Base-by-base conservation (phyloP, 2,797 vertebrate genomes). In the Gymnothorax reevesii region DNA sequence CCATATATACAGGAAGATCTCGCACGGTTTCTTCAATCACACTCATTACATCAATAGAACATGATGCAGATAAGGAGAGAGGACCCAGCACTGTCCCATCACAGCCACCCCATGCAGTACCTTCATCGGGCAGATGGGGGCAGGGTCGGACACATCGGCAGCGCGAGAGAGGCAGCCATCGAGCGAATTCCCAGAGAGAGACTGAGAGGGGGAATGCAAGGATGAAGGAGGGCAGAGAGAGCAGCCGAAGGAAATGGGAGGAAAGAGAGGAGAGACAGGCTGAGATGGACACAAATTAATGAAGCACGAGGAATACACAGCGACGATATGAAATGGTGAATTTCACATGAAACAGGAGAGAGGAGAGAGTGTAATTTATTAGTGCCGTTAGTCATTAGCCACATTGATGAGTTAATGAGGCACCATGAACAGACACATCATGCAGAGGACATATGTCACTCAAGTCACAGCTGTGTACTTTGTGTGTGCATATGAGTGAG, bases 131-230 rank as follows among this genome's bases (percentile, higher is more conserved):
- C 90, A 93, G 94, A 93, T 94, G 91, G 93, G 3, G 89, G 88
- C 25, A 87, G 89, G 86, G 57, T 91, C 90, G 87, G 84, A 7
- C 0, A 4, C 42, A 15, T 69, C 49, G 91, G 94, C 92, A 90
- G 92, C 75, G 89, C 91, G 93, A 94, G 94, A 93, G 90, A 92
- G 89, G 93, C 90, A 95, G 93, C 92, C 90, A 91, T 95, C 93
- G 88, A 93, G 88, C 89, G 92, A 93, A 92, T 91, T 89, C 90
- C 91, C 95, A 92, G 95, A 92, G 85, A 94, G 91, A 80, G 92
- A 96, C 96, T 96, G 92, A 85, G 93, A 66, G 20, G 5, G 88
- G 91, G 87, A 89, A 88, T 9, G 17, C 75, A 86, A 59, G 84
- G 88, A 42, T 86, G 90, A 82, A 85, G 27, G 93, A 91, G 94